Evolutionary conservation across 2,888 invertebrate species (phyloP), one percentile per base, ranked within the genome.

Genomic region (Carcina quercana): DNA sequence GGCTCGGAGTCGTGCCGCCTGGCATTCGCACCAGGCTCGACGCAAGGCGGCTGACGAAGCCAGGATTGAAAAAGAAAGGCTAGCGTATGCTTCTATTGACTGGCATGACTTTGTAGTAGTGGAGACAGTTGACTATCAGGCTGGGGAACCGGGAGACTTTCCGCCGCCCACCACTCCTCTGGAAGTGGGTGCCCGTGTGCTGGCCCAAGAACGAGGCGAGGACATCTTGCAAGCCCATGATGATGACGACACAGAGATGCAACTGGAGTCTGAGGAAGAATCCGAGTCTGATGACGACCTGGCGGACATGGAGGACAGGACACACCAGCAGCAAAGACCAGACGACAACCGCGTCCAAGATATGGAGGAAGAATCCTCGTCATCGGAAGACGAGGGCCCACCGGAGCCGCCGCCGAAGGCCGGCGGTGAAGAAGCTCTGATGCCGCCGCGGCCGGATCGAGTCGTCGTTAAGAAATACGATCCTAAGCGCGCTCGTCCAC

Each of bases 81-180:
- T 95, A 15, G 95, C 95, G 0, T 99, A 99, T 67, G 97, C 98
- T 0, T 96, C 96, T 59, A 98, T 99, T 42, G 99, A 99, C 68
- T 99, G 99, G 99, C 99, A 99, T 67, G 98, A 99, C 73, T 99
- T 99, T 73, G 98, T 99, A 1, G 98, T 99, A 0, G 99, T 99
- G 0, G 99, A 99, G 80, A 98, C 98, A 0, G 98, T 99, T 0
- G 99, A 99, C 72, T 99, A 98, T 69, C 97, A 97, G 50, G 94
- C 96, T 0, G 95, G 95, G 53, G 99, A 99, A 76, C 91, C 92
- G 7, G 96, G 97, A 1, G 95, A 97, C 63, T 96, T 98, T 59
- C 98, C 98, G 1, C 96, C 98, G 2, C 98, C 98, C 0, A 98
- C 98, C 0, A 98, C 96, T 3, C 97, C 98, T 0, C 93, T 96